These are phyloP conservation scores for Stenopsyche tienmushanensis DNA, from an alignment of 1,140 invertebrate species.

Conservation along the genomic window DNA sequence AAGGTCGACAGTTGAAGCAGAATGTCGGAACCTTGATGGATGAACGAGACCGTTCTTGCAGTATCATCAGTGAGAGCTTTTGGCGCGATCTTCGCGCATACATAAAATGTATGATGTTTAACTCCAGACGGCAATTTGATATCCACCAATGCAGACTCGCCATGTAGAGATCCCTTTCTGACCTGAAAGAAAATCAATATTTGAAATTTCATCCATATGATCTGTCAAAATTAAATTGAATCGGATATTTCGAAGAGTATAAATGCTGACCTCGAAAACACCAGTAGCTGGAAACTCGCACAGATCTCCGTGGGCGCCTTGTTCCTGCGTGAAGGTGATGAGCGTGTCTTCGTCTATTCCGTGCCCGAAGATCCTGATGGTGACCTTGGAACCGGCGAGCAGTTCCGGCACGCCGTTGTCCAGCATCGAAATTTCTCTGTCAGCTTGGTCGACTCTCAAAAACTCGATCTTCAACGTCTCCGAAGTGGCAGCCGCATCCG, in stretches of 20 bases:
- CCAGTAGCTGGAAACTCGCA: slow-evolving; percentile 58
- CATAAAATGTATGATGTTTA: slow-evolving; percentile 56
- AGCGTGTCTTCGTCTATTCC: slow-evolving; percentile 66
- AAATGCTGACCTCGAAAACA: slow-evolving; percentile 49
- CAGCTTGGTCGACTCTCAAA: slow-evolving; percentile 61
- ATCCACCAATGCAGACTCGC: slow-evolving; percentile 58
- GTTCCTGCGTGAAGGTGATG: slow-evolving; percentile 69
- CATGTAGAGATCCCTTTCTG: slow-evolving; percentile 49
- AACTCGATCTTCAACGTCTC: slow-evolving; percentile 54
- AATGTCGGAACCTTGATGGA: slow-evolving; percentile 70
- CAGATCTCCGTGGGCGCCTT: slow-evolving; percentile 52
- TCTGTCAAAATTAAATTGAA: neutral
- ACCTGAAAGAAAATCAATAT: slow-evolving; percentile 49
- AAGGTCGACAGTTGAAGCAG: slow-evolving; percentile 67
- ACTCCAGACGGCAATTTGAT: slow-evolving; percentile 60
- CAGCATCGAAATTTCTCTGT: slow-evolving; percentile 61
- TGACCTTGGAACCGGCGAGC: slow-evolving; percentile 58
- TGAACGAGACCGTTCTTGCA: slow-evolving; percentile 54
- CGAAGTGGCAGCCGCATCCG: neutral
- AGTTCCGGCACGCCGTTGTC: slow-evolving; percentile 68
- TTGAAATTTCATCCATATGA: neutral
- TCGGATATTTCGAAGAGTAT: slow-evolving; percentile 10
- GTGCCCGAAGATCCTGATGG: slow-evolving; percentile 73
- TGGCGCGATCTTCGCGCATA: slow-evolving; percentile 64
- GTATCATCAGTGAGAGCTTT: slow-evolving; percentile 44